Evolutionary conservation across 92 coral and sea anemone genomes (phyloP).

Genomic region (Pocillopora meandrina): DNA sequence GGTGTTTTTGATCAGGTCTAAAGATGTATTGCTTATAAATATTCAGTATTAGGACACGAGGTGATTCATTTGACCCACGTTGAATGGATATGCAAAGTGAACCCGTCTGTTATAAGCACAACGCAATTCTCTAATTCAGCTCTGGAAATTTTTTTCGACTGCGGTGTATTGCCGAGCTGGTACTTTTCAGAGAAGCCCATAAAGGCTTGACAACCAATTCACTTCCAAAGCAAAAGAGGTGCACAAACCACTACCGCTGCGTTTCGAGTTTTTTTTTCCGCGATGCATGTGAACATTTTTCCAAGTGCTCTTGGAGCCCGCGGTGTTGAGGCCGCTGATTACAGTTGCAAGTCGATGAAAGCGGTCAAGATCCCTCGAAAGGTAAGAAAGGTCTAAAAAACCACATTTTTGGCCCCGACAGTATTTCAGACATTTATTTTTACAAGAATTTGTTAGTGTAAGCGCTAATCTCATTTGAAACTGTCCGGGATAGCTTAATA

Average conservation of each 20-base stretch:
- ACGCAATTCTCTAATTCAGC: not conserved
- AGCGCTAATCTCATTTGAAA: not conserved
- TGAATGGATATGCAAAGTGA: not conserved
- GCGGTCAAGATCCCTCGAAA: conserved; percentile 32
- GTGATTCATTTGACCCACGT: not conserved
- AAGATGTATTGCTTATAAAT: not conserved
- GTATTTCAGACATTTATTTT: not conserved
- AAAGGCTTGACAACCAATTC: not conserved
- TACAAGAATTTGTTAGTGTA: not conserved
- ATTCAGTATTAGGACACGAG: not conserved
- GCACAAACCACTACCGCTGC: not conserved
- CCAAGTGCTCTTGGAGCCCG: conserved; percentile 15
- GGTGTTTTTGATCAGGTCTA: not conserved
- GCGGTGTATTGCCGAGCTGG: not conserved
- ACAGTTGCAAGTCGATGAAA: conserved; percentile 35
- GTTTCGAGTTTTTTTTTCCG: not conserved
- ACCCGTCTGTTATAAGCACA: not conserved
- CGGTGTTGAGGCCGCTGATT: conserved; percentile 27
- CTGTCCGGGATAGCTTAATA: not conserved
- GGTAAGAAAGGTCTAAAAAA: conserved; percentile 19
- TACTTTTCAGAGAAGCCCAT: not conserved
- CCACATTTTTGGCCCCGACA: not conserved
- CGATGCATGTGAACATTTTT: conserved; percentile 14
- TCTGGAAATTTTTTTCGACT: not conserved
- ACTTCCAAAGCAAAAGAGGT: no score